Evolutionary conservation across 2,797 vertebrate genomes (phyloP).

Genomic region (Ceryle rudis): DNA sequence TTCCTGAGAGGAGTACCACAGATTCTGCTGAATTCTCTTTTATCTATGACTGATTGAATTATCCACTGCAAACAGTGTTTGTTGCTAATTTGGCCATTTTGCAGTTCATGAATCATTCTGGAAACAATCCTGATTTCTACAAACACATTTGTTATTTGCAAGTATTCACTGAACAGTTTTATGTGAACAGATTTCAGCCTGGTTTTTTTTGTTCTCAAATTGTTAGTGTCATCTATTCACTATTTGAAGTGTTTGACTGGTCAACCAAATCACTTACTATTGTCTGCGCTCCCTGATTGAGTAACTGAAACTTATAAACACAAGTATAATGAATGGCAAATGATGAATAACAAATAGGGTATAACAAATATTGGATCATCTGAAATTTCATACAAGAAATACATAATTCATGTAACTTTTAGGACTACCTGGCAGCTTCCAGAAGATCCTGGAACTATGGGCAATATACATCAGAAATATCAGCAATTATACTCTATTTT

Average conservation of each 20-base stretch:
- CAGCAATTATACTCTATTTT: conserved; percentile 1
- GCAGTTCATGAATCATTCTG: conserved; percentile 63
- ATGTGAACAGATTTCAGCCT: conserved; percentile 57
- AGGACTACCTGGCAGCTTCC: conserved; percentile 25
- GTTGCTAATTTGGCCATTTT: conserved; percentile 59
- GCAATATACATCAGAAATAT: neutral
- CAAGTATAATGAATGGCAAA: conserved; percentile 54
- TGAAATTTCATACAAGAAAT: conserved; percentile 47
- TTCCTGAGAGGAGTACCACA: neutral
- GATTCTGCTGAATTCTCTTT: conserved; percentile 26
- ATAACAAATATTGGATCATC: conserved; percentile 39
- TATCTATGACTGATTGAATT: conserved; percentile 39
- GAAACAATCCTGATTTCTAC: conserved; percentile 58
- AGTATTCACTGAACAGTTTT: conserved; percentile 63
- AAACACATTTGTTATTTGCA: conserved; percentile 56
- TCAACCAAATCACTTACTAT: conserved; percentile 64
- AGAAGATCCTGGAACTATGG: conserved; percentile 2
- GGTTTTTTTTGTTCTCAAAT: conserved; percentile 30
- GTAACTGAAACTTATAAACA: conserved; percentile 53
- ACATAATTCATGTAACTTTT: conserved; percentile 55
- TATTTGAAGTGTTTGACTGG: conserved; percentile 65
- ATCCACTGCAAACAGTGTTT: conserved; percentile 45
- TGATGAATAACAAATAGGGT: conserved; percentile 61
- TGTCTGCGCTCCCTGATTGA: conserved; percentile 51
- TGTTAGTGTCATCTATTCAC: conserved; percentile 46